Conservation (phyloP, 2,888 invertebrate genomes). For the Micropterix aruncella region DNA sequence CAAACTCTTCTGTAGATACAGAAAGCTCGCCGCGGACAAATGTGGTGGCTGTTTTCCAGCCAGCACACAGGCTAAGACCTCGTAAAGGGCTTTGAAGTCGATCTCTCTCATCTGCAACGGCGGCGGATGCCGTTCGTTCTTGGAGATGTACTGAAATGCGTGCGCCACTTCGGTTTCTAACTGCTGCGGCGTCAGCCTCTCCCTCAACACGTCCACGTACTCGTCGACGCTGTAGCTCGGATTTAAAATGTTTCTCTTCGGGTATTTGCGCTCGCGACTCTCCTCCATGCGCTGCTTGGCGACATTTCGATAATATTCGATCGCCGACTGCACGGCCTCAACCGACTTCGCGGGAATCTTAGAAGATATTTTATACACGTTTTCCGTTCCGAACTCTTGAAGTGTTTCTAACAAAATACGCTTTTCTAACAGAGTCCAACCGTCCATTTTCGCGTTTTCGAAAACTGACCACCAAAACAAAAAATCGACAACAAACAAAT, state of each 20-base stretch:
- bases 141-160: constrained; percentile 26
- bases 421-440: constrained; percentile 8
- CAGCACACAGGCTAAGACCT: constrained; percentile 25
- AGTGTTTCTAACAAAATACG: constrained; percentile 5
- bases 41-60: constrained; percentile 23
- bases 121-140: constrained; percentile 23
- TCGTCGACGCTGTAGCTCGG: background rate
- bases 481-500: too few relatives aligned
- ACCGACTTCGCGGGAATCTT: constrained; percentile 6
- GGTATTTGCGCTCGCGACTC: background rate
- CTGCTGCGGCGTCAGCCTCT: constrained; percentile 17
- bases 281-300: background rate
- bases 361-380: constrained; percentile 4
- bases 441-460: too few relatives aligned
- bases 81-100: constrained; percentile 24
- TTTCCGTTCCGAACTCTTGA: constrained; percentile 5
- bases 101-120: constrained; percentile 17
- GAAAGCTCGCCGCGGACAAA: constrained; percentile 7
- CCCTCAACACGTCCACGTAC: background rate
- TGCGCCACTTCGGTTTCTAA: constrained; percentile 21
- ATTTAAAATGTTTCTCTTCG: background rate
- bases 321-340: constrained; percentile 3
- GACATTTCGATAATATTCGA: constrained; percentile 4
- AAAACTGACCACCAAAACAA: too few relatives aligned
- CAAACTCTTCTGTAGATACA: too few relatives aligned